phyloP scores from a whole-genome alignment of 2,113 vertebrate genomes.

The Melozone crissalis region DNA sequence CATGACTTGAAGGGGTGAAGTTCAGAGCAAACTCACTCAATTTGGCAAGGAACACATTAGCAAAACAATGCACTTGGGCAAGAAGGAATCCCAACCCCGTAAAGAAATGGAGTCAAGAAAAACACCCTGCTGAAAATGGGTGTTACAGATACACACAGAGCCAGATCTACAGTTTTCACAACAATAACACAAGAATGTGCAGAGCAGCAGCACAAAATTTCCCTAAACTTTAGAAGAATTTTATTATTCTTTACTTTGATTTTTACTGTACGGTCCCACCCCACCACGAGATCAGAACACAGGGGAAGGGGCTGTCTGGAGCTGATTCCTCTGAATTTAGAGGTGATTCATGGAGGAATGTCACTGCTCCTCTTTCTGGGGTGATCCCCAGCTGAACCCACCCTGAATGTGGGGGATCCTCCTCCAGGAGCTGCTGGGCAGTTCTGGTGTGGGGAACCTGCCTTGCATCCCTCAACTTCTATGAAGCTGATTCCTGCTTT shows the following conservation, averaged over 20 bases:
- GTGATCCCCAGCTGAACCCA: neutral
- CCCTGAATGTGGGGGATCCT: neutral
- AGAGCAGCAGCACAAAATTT: neutral
- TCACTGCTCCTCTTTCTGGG: neutral
- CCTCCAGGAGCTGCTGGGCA: neutral
- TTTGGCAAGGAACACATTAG: neutral
- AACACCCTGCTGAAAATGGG: neutral
- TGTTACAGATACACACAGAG: neutral
- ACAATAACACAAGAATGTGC: neutral
- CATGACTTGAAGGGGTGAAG: neutral
- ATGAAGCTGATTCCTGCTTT: rapidly evolving
- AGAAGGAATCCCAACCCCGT: neutral
- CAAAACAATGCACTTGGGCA: neutral
- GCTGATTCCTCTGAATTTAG: neutral
- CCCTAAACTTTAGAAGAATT: neutral
- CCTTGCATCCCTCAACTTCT: neutral
- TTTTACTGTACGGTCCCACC: rapidly evolving
- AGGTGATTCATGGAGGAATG: neutral
- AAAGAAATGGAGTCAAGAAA: neutral
- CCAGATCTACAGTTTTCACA: neutral
- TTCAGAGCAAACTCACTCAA: neutral
- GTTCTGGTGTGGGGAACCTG: rapidly evolving
- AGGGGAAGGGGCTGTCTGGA: neutral
- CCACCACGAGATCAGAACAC: rapidly evolving
- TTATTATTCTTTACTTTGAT: neutral